Evolutionary conservation across 2,888 invertebrate species (phyloP).

Genomic region (Bombylius discolor): DNA sequence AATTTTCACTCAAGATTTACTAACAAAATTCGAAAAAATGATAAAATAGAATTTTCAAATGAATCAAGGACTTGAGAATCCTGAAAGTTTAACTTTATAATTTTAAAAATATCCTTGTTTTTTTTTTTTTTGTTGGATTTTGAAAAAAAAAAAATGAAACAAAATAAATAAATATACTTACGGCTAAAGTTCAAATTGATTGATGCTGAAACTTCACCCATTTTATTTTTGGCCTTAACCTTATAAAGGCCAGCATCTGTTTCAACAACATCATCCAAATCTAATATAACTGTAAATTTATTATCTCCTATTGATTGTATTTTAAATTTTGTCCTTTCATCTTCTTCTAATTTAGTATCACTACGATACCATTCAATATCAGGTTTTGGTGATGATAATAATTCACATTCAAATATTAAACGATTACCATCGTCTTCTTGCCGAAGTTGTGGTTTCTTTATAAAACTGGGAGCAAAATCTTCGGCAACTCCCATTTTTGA

Average conservation of each 20-base stretch:
- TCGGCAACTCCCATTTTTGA: constrained; percentile 43
- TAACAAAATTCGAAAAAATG: too few relatives aligned
- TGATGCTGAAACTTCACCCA: constrained; percentile 93
- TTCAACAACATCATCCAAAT: constrained; percentile 91
- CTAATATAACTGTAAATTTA: constrained; percentile 82
- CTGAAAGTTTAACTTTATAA: too few relatives aligned
- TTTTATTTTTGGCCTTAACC: constrained; percentile 92
- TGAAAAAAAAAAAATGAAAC: too few relatives aligned
- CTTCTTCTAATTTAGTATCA: constrained; percentile 70
- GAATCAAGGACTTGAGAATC: too few relatives aligned
- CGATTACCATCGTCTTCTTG: constrained; percentile 95
- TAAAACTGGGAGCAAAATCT: constrained; percentile 96
- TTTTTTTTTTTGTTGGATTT: too few relatives aligned
- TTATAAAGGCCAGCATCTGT: constrained; percentile 92
- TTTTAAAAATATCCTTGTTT: too few relatives aligned
- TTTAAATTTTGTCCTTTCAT: constrained; percentile 76
- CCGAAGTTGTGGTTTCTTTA: constrained; percentile 91
- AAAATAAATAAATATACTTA: constrained; percentile 45
- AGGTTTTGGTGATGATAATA: constrained; percentile 75
- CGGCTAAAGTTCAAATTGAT: constrained; percentile 96
- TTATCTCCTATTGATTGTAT: constrained; percentile 73
- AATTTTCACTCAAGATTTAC: too few relatives aligned
- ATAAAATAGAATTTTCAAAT: too few relatives aligned
- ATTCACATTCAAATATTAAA: constrained; percentile 86
- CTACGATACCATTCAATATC: constrained; percentile 87